Evolutionary conservation across 2,797 vertebrate species (phyloP).

Genomic region (Coilia nasus): DNA sequence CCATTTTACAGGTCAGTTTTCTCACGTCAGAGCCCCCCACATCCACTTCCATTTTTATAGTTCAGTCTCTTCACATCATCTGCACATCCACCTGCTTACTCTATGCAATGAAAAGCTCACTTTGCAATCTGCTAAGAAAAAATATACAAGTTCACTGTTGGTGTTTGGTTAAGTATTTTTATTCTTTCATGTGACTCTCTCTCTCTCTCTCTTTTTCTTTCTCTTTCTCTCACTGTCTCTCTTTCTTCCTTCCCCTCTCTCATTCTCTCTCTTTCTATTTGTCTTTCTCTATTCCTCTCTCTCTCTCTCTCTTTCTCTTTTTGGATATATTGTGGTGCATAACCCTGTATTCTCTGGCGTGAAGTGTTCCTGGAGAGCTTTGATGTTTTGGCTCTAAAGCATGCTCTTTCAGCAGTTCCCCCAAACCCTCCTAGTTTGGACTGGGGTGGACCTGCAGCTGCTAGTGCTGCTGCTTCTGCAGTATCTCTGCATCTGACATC

Average conservation of each 20-base stretch:
- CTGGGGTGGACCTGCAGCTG: neutral
- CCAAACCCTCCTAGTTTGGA: neutral
- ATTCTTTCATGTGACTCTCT: too few relatives aligned
- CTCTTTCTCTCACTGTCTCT: neutral
- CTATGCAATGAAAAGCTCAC: neutral
- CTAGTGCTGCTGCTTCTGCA: neutral
- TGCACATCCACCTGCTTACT: neutral
- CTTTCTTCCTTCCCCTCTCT: neutral
- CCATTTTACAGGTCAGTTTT: constrained; percentile 83
- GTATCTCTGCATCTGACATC: constrained; percentile 9
- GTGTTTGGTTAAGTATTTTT: neutral
- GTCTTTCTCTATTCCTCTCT: neutral
- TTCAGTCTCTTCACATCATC: constrained; percentile 65
- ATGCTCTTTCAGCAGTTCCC: constrained; percentile 6
- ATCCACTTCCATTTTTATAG: constrained; percentile 66
- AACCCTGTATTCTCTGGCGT: neutral
- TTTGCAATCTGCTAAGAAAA: neutral
- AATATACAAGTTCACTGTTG: neutral
- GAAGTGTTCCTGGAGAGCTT: neutral
- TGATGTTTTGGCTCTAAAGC: constrained; percentile 10
- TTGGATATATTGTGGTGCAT: neutral
- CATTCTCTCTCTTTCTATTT: neutral
- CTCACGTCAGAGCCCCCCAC: constrained; percentile 27
- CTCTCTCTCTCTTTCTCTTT: neutral
- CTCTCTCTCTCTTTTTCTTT: neutral